Base-by-base conservation (phyloP, 2,113 vertebrate genomes). In the Sylvicapra grimmia region DNA sequence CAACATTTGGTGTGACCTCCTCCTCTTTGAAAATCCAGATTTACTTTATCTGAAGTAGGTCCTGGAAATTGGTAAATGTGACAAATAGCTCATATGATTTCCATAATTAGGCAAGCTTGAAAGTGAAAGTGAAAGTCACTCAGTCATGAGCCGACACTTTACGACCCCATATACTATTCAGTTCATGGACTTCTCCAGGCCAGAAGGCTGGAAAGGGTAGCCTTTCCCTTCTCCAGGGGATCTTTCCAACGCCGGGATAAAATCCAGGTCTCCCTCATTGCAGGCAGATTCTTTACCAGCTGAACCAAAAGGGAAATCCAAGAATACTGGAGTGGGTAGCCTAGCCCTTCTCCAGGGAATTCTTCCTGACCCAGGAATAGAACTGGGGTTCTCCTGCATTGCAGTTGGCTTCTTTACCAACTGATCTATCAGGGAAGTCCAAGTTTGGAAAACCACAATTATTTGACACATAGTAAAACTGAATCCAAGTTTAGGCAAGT, bases 401-500 rank as follows among this genome's bases (percentile, higher is more conserved):
- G 19, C 68, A 12, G 68, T 72, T 40, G n/a, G n/a, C 68, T 72
- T 72, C n/a, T 40, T 72, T 72, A 40, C 19, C 19, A 72, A 6
- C 19, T 72, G 68, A 40, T 5, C 68, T 23, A 23, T 23, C 10
- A 40, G 19, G 10, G 19, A 72, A 72, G n/a, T 23, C 19, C 19
- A 72, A 36, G 10, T 72, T 40, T 72, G n/a, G n/a, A 40, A 72
- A 72, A 72, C 19, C n/a, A 72, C 10, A 72, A 7, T 91, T 44
- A 85, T 51, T 86, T 31, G 85, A 82, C 13, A 86, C 51, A 90
- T 90, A 51, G 83, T 61, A 96, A 96, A 96, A 96, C 5, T 33
- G 31, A 97, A 25, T 44, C 18, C 13, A 83, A 27, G 21, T 68
- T n/a, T n/a, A 68, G 49, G 36, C 19, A 91, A 84, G 27, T 94